Evolutionary conservation across 2,113 vertebrate species (phyloP), one percentile per base, ranked within the genome.

Genomic region (Halcyon senegalensis): DNA sequence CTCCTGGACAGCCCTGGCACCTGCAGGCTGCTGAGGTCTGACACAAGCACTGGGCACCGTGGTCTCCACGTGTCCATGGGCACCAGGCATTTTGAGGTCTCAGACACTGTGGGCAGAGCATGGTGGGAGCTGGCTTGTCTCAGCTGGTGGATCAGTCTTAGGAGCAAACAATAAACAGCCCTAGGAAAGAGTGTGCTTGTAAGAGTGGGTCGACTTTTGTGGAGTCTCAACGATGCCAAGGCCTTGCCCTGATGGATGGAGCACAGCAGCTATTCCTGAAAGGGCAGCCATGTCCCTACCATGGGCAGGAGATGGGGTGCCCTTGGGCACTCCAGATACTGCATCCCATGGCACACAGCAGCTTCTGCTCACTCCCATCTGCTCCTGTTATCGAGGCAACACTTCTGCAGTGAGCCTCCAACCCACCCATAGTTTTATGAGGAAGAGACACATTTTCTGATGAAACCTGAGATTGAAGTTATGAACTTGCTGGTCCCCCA

Each of bases 91-190:
- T 24, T 13, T 55, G 74, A 63, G 51, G 14, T 80, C 41, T 62
- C 84, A 27, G 68, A 21, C 8, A 2, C 60, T 31, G 43, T 19
- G 78, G 58, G 43, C 67, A 81, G 75, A 84, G 53, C 28, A 0
- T 9, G 13, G 56, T 33, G 77, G 73, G 53, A 76, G 48, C 70
- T 85, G 93, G 5, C 35, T 63, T 31, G 51, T 44, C 48, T 58
- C 0, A 0, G 69, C 80, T 84, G 64, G 7, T 68, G 80, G 41
- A 30, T 21, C 17, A 30, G 16, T 15, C 43, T 87, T 87, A 84
- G 84, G 77, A 87, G 87, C 91, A 88, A 84, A 39, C 79, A 97
- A 95, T 94, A 97, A 94, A 96, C 41, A 93, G 83, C 68, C 55
- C 64, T 90, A 58, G 86, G 83, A 58, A 62, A 44, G 55, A 8